A percentile compares a stretch with the other conserved stretches of the same genome.
These are phyloP conservation scores for Agonum fuliginosum DNA, from an alignment of 2,888 invertebrate genomes.

Conservation along the genomic window DNA sequence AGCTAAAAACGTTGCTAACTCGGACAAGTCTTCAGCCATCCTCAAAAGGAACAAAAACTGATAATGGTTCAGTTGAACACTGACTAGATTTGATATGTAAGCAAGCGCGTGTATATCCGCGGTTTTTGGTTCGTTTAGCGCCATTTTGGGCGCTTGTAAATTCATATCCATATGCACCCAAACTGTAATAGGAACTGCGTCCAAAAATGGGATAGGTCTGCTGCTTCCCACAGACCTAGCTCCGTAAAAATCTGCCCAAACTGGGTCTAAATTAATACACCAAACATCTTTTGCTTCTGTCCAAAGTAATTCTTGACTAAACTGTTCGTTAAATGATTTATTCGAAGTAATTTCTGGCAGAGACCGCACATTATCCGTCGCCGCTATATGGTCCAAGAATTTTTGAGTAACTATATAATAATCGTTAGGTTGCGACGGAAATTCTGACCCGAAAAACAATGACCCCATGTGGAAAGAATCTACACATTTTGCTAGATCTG, in stretches of 20 bases:
- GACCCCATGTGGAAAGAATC: slow-evolving; percentile 85
- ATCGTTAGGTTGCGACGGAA: slow-evolving; percentile 83
- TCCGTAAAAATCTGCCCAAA: slow-evolving; percentile 95
- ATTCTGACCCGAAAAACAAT: slow-evolving; percentile 84
- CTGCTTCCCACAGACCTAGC: slow-evolving; percentile 84
- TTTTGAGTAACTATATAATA: slow-evolving; percentile 87
- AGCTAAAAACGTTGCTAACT: slow-evolving; percentile 86
- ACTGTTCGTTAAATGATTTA: slow-evolving; percentile 67
- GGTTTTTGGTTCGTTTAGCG: slow-evolving; percentile 67
- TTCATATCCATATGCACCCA: slow-evolving; percentile 81
- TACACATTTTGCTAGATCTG: slow-evolving; percentile 87
- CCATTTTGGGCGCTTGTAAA: slow-evolving; percentile 67
- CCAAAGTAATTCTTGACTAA: slow-evolving; percentile 78
- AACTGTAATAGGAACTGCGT: slow-evolving; percentile 90
- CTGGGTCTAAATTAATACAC: slow-evolving; percentile 90
- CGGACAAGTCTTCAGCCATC: slow-evolving; percentile 86
- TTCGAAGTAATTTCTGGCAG: slow-evolving; percentile 65
- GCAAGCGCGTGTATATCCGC: slow-evolving; percentile 88
- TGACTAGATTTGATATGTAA: slow-evolving; percentile 88
- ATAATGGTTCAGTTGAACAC: slow-evolving; percentile 94
- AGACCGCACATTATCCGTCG: slow-evolving; percentile 73
- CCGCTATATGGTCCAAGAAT: slow-evolving; percentile 82
- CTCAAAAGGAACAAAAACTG: slow-evolving; percentile 93
- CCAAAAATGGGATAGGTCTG: slow-evolving; percentile 86
- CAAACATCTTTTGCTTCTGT: slow-evolving; percentile 91